A percentile compares a stretch with the other conserved stretches of the same genome.
Conservation (phyloP, 2,888 invertebrate species). For the Hypomecis atomaria region DNA sequence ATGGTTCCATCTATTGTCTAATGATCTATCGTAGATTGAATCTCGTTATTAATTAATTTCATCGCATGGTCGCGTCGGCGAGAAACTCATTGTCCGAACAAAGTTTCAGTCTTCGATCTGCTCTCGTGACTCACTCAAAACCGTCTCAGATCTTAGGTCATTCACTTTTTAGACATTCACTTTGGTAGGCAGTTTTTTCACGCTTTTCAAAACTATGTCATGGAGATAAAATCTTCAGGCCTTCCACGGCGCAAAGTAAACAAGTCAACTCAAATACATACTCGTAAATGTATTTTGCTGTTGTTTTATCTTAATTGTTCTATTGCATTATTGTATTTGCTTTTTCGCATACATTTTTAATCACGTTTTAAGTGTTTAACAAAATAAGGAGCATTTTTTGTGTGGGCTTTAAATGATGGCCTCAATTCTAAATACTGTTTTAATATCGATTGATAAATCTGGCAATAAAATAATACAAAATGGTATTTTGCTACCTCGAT, state of each 20-base stretch:
- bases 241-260: constrained; percentile 5
- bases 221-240: constrained; percentile 12
- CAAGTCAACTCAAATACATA: constrained; percentile 1
- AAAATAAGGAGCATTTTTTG: too few relatives aligned
- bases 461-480: constrained; percentile 5
- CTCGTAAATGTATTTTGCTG: not conserved
- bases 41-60: not conserved
- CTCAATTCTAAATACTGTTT: not conserved
- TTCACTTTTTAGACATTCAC: constrained; percentile 34
- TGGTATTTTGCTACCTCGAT: constrained; percentile 4
- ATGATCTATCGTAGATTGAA: not conserved
- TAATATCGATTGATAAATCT: constrained; percentile 15
- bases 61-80: not conserved
- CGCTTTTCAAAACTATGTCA: constrained; percentile 22
- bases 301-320: not conserved
- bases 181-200: constrained; percentile 3
- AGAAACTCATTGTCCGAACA: constrained; percentile 16
- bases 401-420: not conserved
- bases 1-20: constrained; percentile 5
- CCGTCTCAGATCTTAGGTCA: constrained; percentile 29
- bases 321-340: not conserved
- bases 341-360: not conserved
- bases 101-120: constrained; percentile 3
- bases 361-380: too few relatives aligned
- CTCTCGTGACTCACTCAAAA: constrained; percentile 21